Evolutionary conservation across 2,113 vertebrate species (phyloP).

Genomic region (Oncorhynchus nerka): DNA sequence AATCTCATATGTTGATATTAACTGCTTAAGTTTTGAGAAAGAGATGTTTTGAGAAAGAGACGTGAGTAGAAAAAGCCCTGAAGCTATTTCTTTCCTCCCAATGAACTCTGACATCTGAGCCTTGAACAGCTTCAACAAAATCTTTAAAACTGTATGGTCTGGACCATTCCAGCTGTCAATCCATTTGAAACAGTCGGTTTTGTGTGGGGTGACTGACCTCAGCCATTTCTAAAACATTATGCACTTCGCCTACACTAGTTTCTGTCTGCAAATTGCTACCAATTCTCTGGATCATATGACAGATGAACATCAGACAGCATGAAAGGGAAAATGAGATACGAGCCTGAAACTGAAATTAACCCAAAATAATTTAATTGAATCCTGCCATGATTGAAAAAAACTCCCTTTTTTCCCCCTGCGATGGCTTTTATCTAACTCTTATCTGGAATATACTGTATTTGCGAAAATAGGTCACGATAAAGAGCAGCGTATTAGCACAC

Average conservation of each 20-base stretch:
- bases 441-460: slow-evolving; percentile 1
- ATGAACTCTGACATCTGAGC: not conserved
- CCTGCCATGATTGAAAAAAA: not conserved
- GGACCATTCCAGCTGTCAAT: not conserved
- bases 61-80: not conserved
- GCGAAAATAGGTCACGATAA: not conserved
- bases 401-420: not conserved
- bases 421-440: not conserved
- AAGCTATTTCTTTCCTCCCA: not conserved
- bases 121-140: not conserved
- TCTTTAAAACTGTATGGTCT: not conserved
- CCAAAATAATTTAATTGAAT: not conserved
- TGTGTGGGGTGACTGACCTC: not conserved
- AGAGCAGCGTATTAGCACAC: not conserved
- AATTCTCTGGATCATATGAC: not conserved
- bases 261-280: not conserved
- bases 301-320: not conserved
- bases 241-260: not conserved
- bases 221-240: not conserved
- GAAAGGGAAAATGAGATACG: not conserved
- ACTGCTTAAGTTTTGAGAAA: too few relatives aligned
- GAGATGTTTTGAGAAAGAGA: too few relatives aligned
- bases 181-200: not conserved
- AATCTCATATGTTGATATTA: too few relatives aligned
- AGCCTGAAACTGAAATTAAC: not conserved